Conservation (phyloP, 2,888 invertebrate species). For the Epistrophe eligans region DNA sequence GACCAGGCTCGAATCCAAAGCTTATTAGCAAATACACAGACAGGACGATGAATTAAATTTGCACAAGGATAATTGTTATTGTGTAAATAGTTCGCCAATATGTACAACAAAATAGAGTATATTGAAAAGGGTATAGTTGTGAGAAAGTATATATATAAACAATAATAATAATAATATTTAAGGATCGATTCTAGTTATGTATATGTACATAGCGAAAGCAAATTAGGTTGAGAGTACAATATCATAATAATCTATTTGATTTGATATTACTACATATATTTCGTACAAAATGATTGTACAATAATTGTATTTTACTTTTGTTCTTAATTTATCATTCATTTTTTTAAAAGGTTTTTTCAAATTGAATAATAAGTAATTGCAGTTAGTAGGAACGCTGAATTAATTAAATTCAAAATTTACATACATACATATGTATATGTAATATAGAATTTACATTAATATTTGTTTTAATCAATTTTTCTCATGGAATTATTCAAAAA, state of each 20-base stretch:
- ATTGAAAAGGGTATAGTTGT: background rate
- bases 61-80: conserved; percentile 59
- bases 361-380: no score
- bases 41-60: conserved; percentile 51
- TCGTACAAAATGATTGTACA: background rate
- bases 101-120: background rate
- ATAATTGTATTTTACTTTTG: background rate
- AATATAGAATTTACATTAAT: no score
- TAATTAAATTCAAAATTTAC: no score
- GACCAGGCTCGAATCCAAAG: background rate
- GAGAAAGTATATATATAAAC: background rate
- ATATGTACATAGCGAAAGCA: background rate
- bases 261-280: background rate
- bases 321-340: background rate
- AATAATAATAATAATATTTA: conserved; percentile 16
- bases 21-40: conserved; percentile 13
- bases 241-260: conserved; percentile 26
- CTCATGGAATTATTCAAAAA: no score
- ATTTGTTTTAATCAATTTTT: no score
- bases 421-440: no score
- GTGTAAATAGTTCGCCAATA: background rate
- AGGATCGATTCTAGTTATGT: background rate
- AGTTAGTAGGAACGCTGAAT: no score
- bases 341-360: background rate
- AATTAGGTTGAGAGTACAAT: conserved; percentile 30